Conservation (phyloP, 53 echinoderm and acorn worm genomes). For the Zoroaster sp. region DNA sequence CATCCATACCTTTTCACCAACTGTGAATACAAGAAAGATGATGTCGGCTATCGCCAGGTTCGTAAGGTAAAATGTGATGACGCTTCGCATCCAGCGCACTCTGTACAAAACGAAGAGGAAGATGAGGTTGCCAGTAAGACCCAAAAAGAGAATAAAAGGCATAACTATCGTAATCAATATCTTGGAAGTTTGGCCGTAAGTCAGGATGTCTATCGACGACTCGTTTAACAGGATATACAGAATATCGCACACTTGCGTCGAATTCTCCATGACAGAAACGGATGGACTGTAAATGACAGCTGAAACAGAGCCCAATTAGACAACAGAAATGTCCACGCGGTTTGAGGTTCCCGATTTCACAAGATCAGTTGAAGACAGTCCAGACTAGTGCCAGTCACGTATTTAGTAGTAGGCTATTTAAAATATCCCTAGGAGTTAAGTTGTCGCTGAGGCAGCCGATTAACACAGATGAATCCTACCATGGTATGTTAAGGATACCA, state of each 20-base stretch:
- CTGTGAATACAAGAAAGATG: constrained; percentile 69
- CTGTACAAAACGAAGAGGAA: constrained; percentile 86
- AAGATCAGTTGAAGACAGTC: background rate
- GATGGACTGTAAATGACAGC: background rate
- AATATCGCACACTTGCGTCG: background rate
- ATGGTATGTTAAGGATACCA: background rate
- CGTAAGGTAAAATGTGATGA: constrained; percentile 81
- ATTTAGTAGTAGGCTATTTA: background rate
- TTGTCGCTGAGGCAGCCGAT: background rate
- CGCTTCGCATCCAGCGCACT: constrained; percentile 83
- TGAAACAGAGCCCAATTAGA: background rate
- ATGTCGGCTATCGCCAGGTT: constrained; percentile 87
- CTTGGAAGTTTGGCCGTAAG: background rate
- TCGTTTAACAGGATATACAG: background rate
- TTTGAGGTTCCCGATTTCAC: background rate
- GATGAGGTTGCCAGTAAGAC: constrained; percentile 72
- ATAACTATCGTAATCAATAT: constrained; percentile 56
- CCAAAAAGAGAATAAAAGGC: constrained; percentile 71
- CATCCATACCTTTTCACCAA: constrained; percentile 76
- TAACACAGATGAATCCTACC: no score
- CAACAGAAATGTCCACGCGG: background rate
- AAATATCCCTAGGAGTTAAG: no score
- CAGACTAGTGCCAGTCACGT: background rate
- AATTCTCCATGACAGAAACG: background rate
- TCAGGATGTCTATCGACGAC: background rate